Base-by-base conservation (phyloP, 2,888 invertebrate genomes). In the Synanthedon formicaeformis region DNA sequence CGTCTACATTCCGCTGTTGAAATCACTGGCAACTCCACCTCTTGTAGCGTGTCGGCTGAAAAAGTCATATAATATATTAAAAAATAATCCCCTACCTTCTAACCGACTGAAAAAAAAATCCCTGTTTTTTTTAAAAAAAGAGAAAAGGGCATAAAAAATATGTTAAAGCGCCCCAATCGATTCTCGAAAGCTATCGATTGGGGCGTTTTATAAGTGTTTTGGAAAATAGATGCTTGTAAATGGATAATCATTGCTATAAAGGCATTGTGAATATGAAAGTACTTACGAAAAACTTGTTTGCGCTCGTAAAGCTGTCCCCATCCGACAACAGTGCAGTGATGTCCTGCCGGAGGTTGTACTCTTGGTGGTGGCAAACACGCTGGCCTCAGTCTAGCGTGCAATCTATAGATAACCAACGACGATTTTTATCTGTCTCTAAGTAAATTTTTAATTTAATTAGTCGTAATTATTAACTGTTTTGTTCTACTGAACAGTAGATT, bases 241-340 rank as follows among this genome's bases (percentile, higher is more conserved):
- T 23, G 23, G 41, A 41, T 41, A 41, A 4, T 3, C 41, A 11
- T 13, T 13, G 13, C 12, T 10, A 10, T 12, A 41, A 34, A 27
- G 4, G 3, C 4, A 4, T 23, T 5, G 23, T 52, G 2, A 34
- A 10, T 34, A n/a, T 45, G 5, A 13, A 13, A 14, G n/a, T 41
- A 77, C 93, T 92, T 82, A 94, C 94, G 94, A 73, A 94, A 94
- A 54, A 94, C 92, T 56, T 93, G 85, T 53, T 93, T 93, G 56
- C 92, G 91, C 79, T 94, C 94, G 64, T 92, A 93, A 0, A 94
- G 86, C 69, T 94, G 94, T 34, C 94, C 94, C 94, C 94, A 94
- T 4, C 94, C 94, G 12, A 94, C 90, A 14, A 94, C 93, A 0
- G 94, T 94, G 73, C 94, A 94, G 59, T 91, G 88, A 1, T 90